Evolutionary conservation across 2,113 vertebrate species (phyloP).

Genomic region (Nymphicus hollandicus): DNA sequence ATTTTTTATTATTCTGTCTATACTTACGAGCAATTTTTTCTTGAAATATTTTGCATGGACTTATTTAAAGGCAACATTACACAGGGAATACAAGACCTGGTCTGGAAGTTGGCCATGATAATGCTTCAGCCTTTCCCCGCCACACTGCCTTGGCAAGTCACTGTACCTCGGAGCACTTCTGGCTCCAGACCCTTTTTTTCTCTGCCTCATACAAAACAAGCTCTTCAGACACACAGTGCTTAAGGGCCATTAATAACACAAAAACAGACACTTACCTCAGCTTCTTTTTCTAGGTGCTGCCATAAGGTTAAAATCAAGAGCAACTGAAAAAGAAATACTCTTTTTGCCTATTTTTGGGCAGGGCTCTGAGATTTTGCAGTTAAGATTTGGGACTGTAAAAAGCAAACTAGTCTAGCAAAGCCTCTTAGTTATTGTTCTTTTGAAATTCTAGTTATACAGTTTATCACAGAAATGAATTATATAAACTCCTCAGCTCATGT

Average conservation of each 20-base stretch:
- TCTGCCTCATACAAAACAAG: not conserved
- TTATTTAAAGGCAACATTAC: not conserved
- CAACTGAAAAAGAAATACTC: not conserved
- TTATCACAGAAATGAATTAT: not conserved
- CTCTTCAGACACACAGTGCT: not conserved
- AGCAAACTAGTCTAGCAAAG: not conserved
- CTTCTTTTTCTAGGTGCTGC: not conserved
- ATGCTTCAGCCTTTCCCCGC: not conserved
- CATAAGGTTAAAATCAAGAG: not conserved
- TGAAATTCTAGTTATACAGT: not conserved
- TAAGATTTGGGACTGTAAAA: not conserved
- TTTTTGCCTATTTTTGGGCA: not conserved
- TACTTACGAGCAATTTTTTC: not conserved
- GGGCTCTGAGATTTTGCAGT: not conserved
- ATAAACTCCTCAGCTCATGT: not conserved
- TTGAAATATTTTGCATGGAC: not conserved
- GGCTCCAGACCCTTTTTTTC: not conserved
- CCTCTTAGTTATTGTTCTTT: not conserved
- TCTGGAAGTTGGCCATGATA: not conserved
- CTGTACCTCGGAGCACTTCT: not conserved
- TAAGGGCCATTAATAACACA: not conserved
- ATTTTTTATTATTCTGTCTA: not conserved
- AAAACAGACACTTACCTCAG: not conserved
- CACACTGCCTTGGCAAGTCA: not conserved
- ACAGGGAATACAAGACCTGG: not conserved